Percentiles rank a stretch among this genome's conserved stretches.
phyloP scores from a whole-genome alignment of 2,888 invertebrate species.

The Volucella bombylans region DNA sequence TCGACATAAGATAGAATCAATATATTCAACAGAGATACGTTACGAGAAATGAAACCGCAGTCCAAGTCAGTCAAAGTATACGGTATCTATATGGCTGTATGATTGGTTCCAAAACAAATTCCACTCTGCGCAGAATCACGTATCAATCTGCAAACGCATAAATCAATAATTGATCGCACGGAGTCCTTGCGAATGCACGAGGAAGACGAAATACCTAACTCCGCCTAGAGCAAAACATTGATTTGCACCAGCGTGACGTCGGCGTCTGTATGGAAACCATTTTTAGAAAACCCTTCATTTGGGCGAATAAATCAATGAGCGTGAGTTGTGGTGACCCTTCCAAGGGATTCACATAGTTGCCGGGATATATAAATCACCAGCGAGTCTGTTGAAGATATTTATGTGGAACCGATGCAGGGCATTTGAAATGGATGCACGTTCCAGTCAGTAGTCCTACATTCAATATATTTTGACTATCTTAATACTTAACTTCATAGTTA shows the following conservation, averaged over 20 bases:
- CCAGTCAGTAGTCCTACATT: too few species aligned
- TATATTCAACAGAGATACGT: constrained; percentile 24
- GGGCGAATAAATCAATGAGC: constrained; percentile 43
- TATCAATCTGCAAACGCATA: constrained; percentile 75
- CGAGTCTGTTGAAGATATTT: too few species aligned
- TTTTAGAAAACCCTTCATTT: constrained; percentile 56
- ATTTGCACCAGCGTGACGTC: constrained; percentile 14
- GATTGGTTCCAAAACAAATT: constrained; percentile 45
- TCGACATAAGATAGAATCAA: constrained; percentile 52
- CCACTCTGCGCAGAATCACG: constrained; percentile 62
- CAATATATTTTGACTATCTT: too few species aligned
- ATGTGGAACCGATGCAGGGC: too few species aligned
- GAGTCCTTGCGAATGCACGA: constrained; percentile 42
- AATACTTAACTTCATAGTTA: too few species aligned
- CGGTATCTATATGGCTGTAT: constrained; percentile 19
- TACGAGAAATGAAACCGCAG: constrained; percentile 17
- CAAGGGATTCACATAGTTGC: not conserved
- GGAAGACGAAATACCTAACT: constrained; percentile 35
- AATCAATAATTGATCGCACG: constrained; percentile 72
- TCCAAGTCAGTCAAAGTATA: not conserved
- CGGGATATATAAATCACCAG: too few species aligned
- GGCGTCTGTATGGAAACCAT: constrained; percentile 40
- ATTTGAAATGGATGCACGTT: too few species aligned
- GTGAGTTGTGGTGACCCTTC: not conserved
- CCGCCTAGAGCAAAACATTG: constrained; percentile 37